Evolutionary conservation across 2,888 invertebrate species (phyloP).

Genomic region (Perithous albicinctus): DNA sequence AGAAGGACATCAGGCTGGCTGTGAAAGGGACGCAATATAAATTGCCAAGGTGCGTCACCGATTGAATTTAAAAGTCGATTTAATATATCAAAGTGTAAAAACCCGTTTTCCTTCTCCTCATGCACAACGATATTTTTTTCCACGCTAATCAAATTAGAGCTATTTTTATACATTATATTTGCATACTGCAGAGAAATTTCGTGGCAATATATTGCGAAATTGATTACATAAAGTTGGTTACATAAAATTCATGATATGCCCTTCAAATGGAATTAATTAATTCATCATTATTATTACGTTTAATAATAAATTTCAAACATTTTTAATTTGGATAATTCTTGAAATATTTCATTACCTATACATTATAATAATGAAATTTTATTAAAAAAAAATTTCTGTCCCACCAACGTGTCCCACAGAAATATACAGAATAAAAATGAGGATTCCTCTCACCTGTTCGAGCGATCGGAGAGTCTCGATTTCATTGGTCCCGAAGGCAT

Average conservation of each 20-base stretch:
- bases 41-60: background rate
- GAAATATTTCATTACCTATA: background rate
- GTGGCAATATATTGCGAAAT: background rate
- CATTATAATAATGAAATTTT: background rate
- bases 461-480: conserved; percentile 77
- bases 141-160: background rate
- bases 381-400: too few relatives aligned
- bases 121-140: conserved; percentile 63
- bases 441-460: conserved; percentile 75
- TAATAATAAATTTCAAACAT: too few relatives aligned
- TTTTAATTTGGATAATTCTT: background rate
- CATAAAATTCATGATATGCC: too few relatives aligned
- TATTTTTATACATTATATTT: background rate
- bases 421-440: conserved; percentile 8
- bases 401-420: too few relatives aligned
- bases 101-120: conserved; percentile 79
- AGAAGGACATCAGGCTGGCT: conserved; percentile 71
- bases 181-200: background rate
- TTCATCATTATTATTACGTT: too few relatives aligned
- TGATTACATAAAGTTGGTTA: background rate
- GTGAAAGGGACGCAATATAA: background rate
- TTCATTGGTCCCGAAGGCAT: conserved; percentile 76
- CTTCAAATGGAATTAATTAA: too few relatives aligned
- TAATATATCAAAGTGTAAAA: conserved; percentile 12
- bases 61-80: conserved; percentile 2